phyloP scores from a whole-genome alignment of 2,888 invertebrate genomes.

The Leistus spinibarbis region DNA sequence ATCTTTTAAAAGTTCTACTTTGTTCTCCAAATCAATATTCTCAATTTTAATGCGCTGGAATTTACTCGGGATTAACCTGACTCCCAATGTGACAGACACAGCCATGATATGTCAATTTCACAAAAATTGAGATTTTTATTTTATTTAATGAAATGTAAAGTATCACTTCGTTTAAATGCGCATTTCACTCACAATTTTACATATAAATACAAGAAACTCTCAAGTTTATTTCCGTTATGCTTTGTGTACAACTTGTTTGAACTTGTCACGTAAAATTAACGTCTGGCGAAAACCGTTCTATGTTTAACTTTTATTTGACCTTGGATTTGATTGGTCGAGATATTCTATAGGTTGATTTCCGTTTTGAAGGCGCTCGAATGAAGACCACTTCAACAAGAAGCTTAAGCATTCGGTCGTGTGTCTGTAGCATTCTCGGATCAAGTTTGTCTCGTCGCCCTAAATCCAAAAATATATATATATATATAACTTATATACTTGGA shows the following conservation, averaged over 20 bases:
- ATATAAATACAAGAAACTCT: neutral
- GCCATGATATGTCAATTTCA: slow-evolving; percentile 19
- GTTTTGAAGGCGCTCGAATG: too few relatives aligned
- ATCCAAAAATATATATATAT: too few relatives aligned
- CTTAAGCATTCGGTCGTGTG: too few relatives aligned
- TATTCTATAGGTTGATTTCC: too few relatives aligned
- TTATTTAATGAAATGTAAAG: neutral
- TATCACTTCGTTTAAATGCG: neutral
- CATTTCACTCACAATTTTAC: neutral
- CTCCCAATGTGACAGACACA: slow-evolving; percentile 55
- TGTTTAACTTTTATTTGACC: too few relatives aligned
- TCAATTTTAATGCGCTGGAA: slow-evolving; percentile 64
- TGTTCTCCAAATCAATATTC: slow-evolving; percentile 66
- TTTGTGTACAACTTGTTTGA: neutral
- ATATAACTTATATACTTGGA: too few relatives aligned
- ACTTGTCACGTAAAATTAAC: neutral
- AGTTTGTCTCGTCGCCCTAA: too few relatives aligned
- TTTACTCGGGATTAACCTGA: slow-evolving; percentile 60
- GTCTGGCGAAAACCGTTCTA: too few relatives aligned
- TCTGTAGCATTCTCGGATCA: too few relatives aligned
- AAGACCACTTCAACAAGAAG: too few relatives aligned
- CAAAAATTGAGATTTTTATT: neutral
- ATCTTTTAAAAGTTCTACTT: slow-evolving; percentile 64
- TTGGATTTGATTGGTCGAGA: too few relatives aligned
- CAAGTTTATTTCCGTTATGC: neutral